Conservation (phyloP, 2,113 vertebrate species). For the Columbina picui region DNA sequence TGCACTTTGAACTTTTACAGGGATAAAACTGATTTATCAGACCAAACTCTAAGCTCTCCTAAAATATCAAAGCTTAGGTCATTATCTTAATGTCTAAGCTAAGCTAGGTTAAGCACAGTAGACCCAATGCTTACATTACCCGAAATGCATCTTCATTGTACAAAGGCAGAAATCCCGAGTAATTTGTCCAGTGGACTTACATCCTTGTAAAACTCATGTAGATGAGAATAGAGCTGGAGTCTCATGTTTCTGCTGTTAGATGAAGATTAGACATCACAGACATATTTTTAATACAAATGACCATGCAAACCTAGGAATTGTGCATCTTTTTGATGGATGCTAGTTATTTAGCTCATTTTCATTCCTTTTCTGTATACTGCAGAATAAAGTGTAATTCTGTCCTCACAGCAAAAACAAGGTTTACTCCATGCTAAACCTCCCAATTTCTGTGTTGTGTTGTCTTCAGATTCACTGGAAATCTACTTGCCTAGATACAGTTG, state of each 20-base stretch:
- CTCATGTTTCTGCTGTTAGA: background rate
- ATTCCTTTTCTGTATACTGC: background rate
- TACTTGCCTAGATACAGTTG: background rate
- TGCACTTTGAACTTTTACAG: conserved; percentile 16
- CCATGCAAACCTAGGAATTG: background rate
- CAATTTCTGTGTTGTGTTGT: background rate
- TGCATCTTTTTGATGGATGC: background rate
- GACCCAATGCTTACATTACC: background rate
- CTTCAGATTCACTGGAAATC: background rate
- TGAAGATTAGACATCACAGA: background rate
- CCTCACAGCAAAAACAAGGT: conserved; percentile 23
- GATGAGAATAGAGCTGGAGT: background rate
- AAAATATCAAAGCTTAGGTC: conserved; percentile 18
- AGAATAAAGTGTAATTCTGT: background rate
- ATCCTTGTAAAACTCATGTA: background rate
- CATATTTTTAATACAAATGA: conserved; percentile 26
- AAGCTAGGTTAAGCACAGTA: conserved; percentile 11
- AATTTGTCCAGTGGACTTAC: background rate
- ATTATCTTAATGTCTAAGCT: conserved; percentile 17
- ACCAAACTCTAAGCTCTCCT: background rate
- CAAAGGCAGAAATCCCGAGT: background rate
- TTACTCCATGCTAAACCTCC: background rate
- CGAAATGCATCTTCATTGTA: background rate
- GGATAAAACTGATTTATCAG: conserved; percentile 48
- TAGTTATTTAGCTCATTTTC: conserved; percentile 22